A percentile compares a stretch with the other conserved stretches of the same genome.
Conservation (phyloP, 2,113 vertebrate species). For the Calonectris borealis region DNA sequence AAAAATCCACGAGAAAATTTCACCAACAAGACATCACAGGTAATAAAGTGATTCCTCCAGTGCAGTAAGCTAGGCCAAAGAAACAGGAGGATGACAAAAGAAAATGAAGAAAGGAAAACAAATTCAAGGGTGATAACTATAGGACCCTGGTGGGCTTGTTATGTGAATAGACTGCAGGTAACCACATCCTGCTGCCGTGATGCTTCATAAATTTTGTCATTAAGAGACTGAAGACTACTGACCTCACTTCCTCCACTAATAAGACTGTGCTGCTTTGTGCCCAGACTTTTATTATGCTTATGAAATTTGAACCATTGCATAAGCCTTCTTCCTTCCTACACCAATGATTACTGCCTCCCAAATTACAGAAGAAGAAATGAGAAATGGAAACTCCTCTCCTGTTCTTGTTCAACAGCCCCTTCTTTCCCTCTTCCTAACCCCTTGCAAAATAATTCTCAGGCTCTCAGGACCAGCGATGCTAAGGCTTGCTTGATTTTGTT, state of each 20-base stretch:
- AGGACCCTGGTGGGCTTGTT: conserved; percentile 91
- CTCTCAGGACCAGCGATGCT: neutral
- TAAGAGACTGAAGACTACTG: conserved; percentile 84
- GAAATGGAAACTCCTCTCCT: neutral
- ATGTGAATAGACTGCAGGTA: conserved; percentile 84
- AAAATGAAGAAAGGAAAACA: conserved; percentile 78
- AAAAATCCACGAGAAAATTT: neutral
- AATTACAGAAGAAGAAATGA: neutral
- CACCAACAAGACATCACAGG: conserved; percentile 65
- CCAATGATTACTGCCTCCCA: neutral
- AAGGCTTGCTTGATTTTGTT: neutral
- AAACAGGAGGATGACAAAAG: conserved; percentile 77
- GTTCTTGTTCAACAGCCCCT: neutral
- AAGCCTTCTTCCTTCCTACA: neutral
- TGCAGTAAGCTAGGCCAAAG: conserved; percentile 63
- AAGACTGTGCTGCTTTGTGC: conserved; percentile 66
- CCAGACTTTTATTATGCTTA: conserved; percentile 8
- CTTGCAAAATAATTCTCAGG: neutral
- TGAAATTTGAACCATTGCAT: neutral
- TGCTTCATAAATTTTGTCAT: conserved; percentile 89
- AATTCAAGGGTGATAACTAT: conserved; percentile 75
- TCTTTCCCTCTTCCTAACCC: neutral
- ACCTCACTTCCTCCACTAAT: conserved; percentile 83
- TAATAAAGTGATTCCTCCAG: conserved; percentile 72
- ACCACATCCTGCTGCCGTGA: conserved; percentile 77